Percentiles rank a stretch among this genome's conserved stretches.
Conservation (phyloP, 2,888 invertebrate species). For the Linhomoeus sp. region DNA sequence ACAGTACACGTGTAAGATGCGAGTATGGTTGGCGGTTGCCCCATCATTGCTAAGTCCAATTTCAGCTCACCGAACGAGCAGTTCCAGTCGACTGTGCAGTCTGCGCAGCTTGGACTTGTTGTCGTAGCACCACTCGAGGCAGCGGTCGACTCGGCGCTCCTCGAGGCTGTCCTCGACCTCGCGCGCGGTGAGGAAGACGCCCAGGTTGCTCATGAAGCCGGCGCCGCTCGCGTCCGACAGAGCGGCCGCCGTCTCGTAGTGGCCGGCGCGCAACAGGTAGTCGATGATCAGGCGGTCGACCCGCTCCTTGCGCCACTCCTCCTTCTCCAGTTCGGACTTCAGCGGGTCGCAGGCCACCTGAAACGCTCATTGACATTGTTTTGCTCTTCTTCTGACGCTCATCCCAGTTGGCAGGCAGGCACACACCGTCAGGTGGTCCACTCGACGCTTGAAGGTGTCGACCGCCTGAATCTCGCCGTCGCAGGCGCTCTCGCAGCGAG, state of each 20-base stretch:
- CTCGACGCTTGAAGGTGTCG: conserved; percentile 65
- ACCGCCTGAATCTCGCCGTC: conserved; percentile 75
- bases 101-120: conserved; percentile 32
- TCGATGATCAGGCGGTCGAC: conserved; percentile 89
- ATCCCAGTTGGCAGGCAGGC: too few relatives aligned
- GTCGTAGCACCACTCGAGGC: conserved; percentile 30
- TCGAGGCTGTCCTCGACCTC: not conserved
- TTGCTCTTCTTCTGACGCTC: too few relatives aligned
- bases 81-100: conserved; percentile 62
- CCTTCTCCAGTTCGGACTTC: conserved; percentile 32
- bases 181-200: conserved; percentile 12
- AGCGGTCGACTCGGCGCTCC: too few relatives aligned
- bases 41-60: too few relatives aligned
- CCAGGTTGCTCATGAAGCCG: conserved; percentile 16
- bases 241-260: conserved; percentile 75
- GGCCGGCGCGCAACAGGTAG: conserved; percentile 63
- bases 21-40: too few relatives aligned
- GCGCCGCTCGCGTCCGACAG: conserved; percentile 52
- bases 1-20: too few relatives aligned
- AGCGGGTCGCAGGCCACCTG: not conserved
- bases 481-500: conserved; percentile 70
- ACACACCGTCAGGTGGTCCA: conserved; percentile 67
- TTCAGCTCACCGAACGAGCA: conserved; percentile 52
- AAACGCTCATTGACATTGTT: too few relatives aligned
- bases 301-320: conserved; percentile 62